Percentiles rank a stretch among this genome's conserved stretches.
These are phyloP conservation scores for Drosophila sp. DNA, from an alignment of 1,140 invertebrate genomes.

Conservation along the genomic window DNA sequence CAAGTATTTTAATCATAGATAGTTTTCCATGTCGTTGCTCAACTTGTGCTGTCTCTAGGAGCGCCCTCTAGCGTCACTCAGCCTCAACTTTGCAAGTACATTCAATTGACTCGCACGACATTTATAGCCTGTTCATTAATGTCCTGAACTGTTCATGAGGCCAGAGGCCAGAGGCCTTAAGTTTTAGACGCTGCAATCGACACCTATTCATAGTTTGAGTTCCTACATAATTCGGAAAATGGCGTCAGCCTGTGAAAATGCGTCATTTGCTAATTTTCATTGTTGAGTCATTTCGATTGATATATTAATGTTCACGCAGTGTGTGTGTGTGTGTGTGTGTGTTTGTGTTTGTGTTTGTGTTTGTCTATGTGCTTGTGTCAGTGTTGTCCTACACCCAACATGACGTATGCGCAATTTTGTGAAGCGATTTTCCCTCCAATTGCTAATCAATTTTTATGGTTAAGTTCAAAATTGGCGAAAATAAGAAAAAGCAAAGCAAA, in stretches of 20 bases:
- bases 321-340: too few relatives aligned
- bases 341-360: neutral
- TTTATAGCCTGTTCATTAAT: constrained; percentile 3
- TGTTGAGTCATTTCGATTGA: constrained; percentile 63
- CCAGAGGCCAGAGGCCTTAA: neutral
- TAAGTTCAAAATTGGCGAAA: constrained; percentile 28
- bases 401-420: constrained; percentile 72
- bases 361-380: neutral
- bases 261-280: constrained; percentile 47
- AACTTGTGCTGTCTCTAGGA: neutral
- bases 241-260: constrained; percentile 52
- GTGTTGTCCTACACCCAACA: constrained; percentile 30
- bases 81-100: neutral
- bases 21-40: neutral
- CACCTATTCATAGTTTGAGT: constrained; percentile 10
- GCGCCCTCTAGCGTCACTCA: constrained; percentile 2
- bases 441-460: constrained; percentile 76
- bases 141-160: neutral
- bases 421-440: constrained; percentile 56
- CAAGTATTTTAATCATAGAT: constrained; percentile 6
- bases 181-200: constrained; percentile 14
- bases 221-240: constrained; percentile 23
- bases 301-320: constrained; percentile 6
- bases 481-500: neutral
- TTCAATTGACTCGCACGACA: too few relatives aligned